These are phyloP conservation scores for Perithous albicinctus DNA, from an alignment of 2,888 invertebrate species.

Conservation along the genomic window DNA sequence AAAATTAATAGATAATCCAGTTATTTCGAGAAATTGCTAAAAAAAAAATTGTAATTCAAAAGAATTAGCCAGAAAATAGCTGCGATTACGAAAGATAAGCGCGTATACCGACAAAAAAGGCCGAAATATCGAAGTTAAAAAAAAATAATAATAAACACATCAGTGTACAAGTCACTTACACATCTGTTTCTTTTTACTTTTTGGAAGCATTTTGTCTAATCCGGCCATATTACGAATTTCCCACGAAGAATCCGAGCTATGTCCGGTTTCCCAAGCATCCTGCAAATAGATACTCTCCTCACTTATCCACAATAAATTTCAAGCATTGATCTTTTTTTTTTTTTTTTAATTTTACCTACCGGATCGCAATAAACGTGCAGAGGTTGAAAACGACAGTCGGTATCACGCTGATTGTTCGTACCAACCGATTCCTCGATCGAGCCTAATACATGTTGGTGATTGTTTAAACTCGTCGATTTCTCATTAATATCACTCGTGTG, in stretches of 20 bases:
- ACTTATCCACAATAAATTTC: conserved; percentile 20
- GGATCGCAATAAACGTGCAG: conserved; percentile 90
- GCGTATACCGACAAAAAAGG: too few relatives aligned
- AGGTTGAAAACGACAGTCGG: conserved; percentile 78
- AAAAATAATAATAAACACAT: conserved; percentile 3
- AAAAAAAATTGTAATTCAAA: too few relatives aligned
- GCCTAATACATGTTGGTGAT: background rate
- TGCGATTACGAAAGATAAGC: too few relatives aligned
- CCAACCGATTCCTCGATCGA: background rate
- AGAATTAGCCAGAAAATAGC: too few relatives aligned
- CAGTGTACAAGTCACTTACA: conserved; percentile 59
- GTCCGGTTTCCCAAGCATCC: conserved; percentile 87
- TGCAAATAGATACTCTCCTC: conserved; percentile 80
- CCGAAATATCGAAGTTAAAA: background rate
- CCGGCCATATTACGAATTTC: conserved; percentile 87
- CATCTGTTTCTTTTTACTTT: conserved; percentile 74
- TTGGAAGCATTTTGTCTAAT: conserved; percentile 87
- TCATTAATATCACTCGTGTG: background rate
- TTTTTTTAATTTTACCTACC: too few relatives aligned
- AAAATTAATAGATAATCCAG: too few relatives aligned
- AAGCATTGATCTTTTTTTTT: too few relatives aligned
- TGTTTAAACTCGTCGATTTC: background rate
- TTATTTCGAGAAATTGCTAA: too few relatives aligned
- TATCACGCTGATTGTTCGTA: conserved; percentile 25
- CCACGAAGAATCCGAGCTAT: conserved; percentile 77